Evolutionary conservation across 2,797 vertebrate genomes (phyloP).

Genomic region (Sphaeramia orbicularis): DNA sequence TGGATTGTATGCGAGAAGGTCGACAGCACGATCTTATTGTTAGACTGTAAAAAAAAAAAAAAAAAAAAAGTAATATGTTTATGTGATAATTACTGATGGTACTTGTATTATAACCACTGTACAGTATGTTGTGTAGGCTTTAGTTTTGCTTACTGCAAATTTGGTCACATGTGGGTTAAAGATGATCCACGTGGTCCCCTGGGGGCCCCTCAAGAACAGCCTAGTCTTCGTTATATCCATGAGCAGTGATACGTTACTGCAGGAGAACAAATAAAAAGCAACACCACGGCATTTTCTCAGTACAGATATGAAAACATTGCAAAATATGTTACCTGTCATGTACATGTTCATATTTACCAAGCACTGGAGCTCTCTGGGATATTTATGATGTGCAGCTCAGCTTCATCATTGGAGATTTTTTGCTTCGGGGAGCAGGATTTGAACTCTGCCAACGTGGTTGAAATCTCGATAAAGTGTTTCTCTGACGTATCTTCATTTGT

Average conservation of each 20-base stretch:
- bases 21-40: constrained; percentile 69
- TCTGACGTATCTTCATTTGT: constrained; percentile 58
- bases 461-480: constrained; percentile 64
- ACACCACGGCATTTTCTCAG: neutral
- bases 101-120: neutral
- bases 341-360: constrained; percentile 68
- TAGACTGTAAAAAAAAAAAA: constrained; percentile 71
- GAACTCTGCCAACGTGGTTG: fast-evolving
- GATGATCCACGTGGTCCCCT: constrained; percentile 78
- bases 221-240: constrained; percentile 29
- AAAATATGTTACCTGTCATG: neutral
- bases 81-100: constrained; percentile 1
- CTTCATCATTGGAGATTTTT: neutral
- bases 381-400: constrained; percentile 82
- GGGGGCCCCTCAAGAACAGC: constrained; percentile 81
- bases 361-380: constrained; percentile 70
- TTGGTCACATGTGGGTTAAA: neutral
- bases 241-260: constrained; percentile 76
- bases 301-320: neutral
- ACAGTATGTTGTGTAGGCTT: neutral
- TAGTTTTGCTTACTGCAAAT: constrained; percentile 68
- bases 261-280: constrained; percentile 24
- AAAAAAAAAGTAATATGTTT: constrained; percentile 1
- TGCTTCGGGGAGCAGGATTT: constrained; percentile 66
- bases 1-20: fast-evolving